Percentiles rank a stretch among this genome's conserved stretches.
Evolutionary conservation across 2,797 vertebrate genomes (phyloP).

Genomic region (Lagodon rhomboides): DNA sequence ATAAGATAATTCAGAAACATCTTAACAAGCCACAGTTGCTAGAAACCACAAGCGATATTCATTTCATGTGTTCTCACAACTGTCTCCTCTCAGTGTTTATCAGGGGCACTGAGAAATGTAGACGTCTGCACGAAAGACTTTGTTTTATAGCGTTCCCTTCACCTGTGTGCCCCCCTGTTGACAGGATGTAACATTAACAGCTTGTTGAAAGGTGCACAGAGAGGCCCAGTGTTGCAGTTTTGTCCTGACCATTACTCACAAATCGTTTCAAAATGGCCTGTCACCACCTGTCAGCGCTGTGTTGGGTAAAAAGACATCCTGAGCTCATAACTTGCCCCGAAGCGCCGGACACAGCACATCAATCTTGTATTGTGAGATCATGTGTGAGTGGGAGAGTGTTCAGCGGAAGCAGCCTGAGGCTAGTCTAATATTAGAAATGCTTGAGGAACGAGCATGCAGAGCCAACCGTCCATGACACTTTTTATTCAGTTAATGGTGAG

Average conservation of each 20-base stretch:
- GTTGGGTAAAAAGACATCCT: slow-evolving; percentile 62
- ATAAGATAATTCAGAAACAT: not conserved
- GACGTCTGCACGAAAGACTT: slow-evolving; percentile 26
- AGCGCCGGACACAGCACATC: slow-evolving; percentile 64
- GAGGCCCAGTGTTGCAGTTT: slow-evolving; percentile 29
- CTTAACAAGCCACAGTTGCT: not conserved
- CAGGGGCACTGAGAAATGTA: slow-evolving; percentile 15
- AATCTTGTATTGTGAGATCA: slow-evolving; percentile 61
- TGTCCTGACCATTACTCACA: slow-evolving; percentile 57
- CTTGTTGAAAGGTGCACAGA: slow-evolving; percentile 49
- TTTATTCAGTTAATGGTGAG: slow-evolving; percentile 51
- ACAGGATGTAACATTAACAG: slow-evolving; percentile 57
- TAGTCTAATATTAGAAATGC: slow-evolving; percentile 51
- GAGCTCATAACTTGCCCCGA: slow-evolving; percentile 55
- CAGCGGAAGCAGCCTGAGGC: slow-evolving; percentile 56
- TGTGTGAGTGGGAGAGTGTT: slow-evolving; percentile 43
- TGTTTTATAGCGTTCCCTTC: slow-evolving; percentile 28
- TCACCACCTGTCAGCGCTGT: slow-evolving; percentile 63
- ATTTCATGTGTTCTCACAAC: not conserved
- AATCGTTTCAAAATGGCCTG: slow-evolving; percentile 60
- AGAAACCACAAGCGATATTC: not conserved
- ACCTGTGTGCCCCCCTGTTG: slow-evolving; percentile 41
- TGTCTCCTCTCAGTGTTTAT: not conserved
- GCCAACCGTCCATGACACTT: slow-evolving; percentile 45
- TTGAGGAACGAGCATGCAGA: slow-evolving; percentile 44